These are phyloP conservation scores for Eilema depressum DNA, from an alignment of 2,888 invertebrate genomes.

Conservation along the genomic window DNA sequence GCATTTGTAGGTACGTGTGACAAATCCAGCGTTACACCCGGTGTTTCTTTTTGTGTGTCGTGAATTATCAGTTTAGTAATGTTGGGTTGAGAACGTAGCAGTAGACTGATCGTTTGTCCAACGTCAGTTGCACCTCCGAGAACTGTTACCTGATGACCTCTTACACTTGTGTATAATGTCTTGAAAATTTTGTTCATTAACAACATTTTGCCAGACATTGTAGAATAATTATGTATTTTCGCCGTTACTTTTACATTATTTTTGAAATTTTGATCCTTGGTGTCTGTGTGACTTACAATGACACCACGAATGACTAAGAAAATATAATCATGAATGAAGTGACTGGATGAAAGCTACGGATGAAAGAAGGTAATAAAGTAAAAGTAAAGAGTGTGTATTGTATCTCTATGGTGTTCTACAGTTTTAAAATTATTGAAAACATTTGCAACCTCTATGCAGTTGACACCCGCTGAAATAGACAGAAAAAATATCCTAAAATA, in stretches of 20 bases:
- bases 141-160: slow-evolving; percentile 71
- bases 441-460: too few relatives aligned
- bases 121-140: slow-evolving; percentile 79
- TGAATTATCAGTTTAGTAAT: slow-evolving; percentile 88
- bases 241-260: slow-evolving; percentile 4
- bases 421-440: too few relatives aligned
- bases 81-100: slow-evolving; percentile 86
- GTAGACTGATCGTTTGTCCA: slow-evolving; percentile 85
- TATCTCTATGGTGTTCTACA: too few relatives aligned
- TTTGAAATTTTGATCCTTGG: neutral
- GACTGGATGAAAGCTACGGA: too few relatives aligned
- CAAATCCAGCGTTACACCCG: slow-evolving; percentile 78
- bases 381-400: too few relatives aligned
- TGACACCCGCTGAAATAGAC: too few relatives aligned
- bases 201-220: slow-evolving; percentile 16
- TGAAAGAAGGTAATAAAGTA: too few relatives aligned
- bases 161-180: slow-evolving; percentile 23
- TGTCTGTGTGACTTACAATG: neutral
- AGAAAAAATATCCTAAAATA: too few relatives aligned
- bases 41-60: slow-evolving; percentile 75
- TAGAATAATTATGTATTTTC: neutral
- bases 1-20: slow-evolving; percentile 78
- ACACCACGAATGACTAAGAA: slow-evolving; percentile 1
- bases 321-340: too few relatives aligned
- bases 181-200: slow-evolving; percentile 35